These are phyloP conservation scores for Brachyrhaphis roseni DNA, from an alignment of 2,797 vertebrate species.

Conservation along the genomic window DNA sequence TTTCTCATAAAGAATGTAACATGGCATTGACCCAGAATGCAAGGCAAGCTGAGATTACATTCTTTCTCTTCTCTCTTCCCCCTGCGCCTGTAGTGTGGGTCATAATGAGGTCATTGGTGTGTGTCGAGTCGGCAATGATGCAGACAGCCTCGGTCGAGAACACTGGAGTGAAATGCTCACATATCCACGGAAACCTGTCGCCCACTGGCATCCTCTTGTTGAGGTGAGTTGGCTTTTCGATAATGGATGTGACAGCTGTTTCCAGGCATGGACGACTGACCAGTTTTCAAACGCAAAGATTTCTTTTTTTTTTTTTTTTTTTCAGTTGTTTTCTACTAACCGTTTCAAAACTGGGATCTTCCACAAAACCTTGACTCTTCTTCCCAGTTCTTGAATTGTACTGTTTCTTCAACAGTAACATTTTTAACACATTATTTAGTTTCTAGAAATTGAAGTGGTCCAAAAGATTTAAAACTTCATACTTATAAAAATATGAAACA, in stretches of 20 bases:
- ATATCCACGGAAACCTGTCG: conserved; percentile 96
- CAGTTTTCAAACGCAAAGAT: conserved; percentile 3
- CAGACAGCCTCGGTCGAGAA: conserved; percentile 91
- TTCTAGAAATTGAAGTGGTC: neutral
- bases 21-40: conserved; percentile 7
- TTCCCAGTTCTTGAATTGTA: neutral
- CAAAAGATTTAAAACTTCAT: neutral
- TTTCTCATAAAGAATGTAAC: neutral
- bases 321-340: neutral
- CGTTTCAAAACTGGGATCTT: conserved; percentile 2
- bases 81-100: conserved; percentile 93
- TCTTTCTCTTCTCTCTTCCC: conserved; percentile 34
- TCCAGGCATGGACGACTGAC: conserved; percentile 23
- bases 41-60: conserved; percentile 55
- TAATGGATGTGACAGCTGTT: conserved; percentile 33
- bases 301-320: neutral
- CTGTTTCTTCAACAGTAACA: neutral
- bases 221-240: conserved; percentile 86
- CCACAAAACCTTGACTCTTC: neutral
- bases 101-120: conserved; percentile 99
- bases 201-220: conserved; percentile 96
- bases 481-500: neutral
- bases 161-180: conserved; percentile 99
- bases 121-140: conserved; percentile 95
- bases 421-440: neutral